These are phyloP conservation scores for Sebastes itinus DNA, from an alignment of 2,797 vertebrate genomes.

Conservation along the genomic window DNA sequence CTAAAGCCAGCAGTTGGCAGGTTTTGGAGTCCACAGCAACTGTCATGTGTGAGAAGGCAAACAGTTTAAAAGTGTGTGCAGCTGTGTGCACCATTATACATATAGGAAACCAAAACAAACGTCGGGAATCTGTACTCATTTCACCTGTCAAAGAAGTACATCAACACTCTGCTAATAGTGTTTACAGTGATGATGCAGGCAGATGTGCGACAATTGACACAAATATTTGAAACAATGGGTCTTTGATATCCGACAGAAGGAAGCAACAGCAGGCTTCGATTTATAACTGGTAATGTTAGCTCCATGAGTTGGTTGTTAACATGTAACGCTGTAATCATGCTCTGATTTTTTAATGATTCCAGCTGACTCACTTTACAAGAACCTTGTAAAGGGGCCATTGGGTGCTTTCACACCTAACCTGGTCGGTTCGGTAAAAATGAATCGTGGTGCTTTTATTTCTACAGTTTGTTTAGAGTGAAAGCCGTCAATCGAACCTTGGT, in stretches of 20 bases:
- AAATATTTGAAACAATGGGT: background rate
- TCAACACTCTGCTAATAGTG: background rate
- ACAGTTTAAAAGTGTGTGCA: background rate
- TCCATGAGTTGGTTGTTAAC: background rate
- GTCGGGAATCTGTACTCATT: background rate
- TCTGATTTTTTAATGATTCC: background rate
- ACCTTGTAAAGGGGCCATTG: background rate
- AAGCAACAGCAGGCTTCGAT: background rate
- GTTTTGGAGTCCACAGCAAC: background rate
- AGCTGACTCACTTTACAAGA: background rate
- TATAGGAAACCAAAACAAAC: background rate
- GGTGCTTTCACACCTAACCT: background rate
- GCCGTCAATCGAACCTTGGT: background rate
- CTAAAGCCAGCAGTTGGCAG: background rate
- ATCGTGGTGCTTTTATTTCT: background rate
- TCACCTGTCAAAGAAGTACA: background rate
- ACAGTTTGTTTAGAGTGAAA: background rate
- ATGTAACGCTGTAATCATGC: background rate
- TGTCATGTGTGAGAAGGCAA: background rate
- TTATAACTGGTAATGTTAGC: background rate
- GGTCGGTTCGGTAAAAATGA: background rate
- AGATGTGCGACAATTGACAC: background rate
- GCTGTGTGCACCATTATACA: background rate
- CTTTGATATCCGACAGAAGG: background rate
- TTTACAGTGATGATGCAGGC: background rate